Base-by-base conservation (phyloP, 2,113 vertebrate species). In the Nesogale talazaci region DNA sequence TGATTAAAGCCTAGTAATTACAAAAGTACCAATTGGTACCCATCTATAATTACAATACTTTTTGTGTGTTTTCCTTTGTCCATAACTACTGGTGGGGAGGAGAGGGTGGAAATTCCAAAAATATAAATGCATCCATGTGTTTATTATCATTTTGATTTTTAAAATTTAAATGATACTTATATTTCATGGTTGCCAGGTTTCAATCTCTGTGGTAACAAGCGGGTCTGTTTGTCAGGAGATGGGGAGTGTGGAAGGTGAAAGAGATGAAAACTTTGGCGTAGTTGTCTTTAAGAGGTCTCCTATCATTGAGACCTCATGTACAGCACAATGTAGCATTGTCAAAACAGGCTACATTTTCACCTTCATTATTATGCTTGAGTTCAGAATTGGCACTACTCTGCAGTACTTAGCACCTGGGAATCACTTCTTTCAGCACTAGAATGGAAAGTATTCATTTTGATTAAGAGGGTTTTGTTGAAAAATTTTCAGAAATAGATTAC, bases 1-100 rank as follows among this genome's bases (percentile, higher is more conserved):
- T 56, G 61, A 86, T 78, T 78, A 34, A 42, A 80, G 23, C 72
- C 90, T 56, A 77, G 77, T 72, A 83, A 94, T 95, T 86, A 92
- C 17, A 17, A 59, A 86, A 89, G 74, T 74, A 65, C 74, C 25
- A 61, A 61, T 84, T 56, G 27, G 11, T 61, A 27, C 12, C 88
- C 88, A 56, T 92, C 69, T 88, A 0, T 94, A 77, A 78, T 88
- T 85, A 77, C 1, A 83, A 27, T 9, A 10, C n/a, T 34, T 90
- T 40, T 25, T 61, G 27, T 19, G 36, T 36, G 42, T 82, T 59
- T 63, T 23, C 36, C 79, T 19, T 56, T 10, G 63, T 74, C 61
- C 25, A 31, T 59, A 61, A 31, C 31, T 85, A 20, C 17, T 34
- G 17, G 22, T 29, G 67, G 46, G 46, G 10, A 52, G 46, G 10